Base-by-base conservation (phyloP, 64 coral and sea anemone species). In the Stichodactyla mertensii region DNA sequence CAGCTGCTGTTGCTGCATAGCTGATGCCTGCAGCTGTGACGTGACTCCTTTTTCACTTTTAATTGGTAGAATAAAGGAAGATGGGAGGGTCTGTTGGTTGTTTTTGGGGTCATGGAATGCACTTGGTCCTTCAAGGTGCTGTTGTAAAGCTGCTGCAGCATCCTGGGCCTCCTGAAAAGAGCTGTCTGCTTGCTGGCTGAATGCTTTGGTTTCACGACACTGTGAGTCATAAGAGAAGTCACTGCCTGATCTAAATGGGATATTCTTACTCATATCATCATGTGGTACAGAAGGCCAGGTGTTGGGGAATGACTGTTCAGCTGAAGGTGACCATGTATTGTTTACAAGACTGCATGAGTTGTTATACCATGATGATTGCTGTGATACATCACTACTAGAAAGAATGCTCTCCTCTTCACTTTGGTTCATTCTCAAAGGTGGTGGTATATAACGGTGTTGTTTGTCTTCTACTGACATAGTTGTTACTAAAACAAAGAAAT, bases 101-200 rank as follows among this genome's bases (percentile, higher is more conserved):
- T 57, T 26, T 52, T 84, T 84, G 2, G 82, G 82, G 10, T 60
- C 82, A 58, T 84, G 82, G 82, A 84, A 84, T 57, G 82, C 82
- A 79, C 77, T 79, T 31, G 77, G 77, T n/a, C 77, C 28, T 16
- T 79, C 77, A 4, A 79, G 51, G 16, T 79, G 77, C 13, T 79
- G 51, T 52, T 79, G 77, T 26, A 79, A 6, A 51, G 77, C 51
- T 13, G 31, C 51, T 16, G 27, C 77, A 79, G 77, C 77, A 51
- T 31, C 26, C 77, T 79, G 26, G 10, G 26, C 27, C 11, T 79
- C 77, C 15, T 79, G 7, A 15, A n/a, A 78, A 0, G 74, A 78
- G 4, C 7, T 6, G 74, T 78, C 74, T 36, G 74, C 15, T 6
- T 64, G 14, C 16, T 64, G 62, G 19, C 22, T 20, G 5, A n/a